These are phyloP conservation scores for Aythya baeri DNA, from an alignment of 2,113 vertebrate genomes.

Conservation along the genomic window DNA sequence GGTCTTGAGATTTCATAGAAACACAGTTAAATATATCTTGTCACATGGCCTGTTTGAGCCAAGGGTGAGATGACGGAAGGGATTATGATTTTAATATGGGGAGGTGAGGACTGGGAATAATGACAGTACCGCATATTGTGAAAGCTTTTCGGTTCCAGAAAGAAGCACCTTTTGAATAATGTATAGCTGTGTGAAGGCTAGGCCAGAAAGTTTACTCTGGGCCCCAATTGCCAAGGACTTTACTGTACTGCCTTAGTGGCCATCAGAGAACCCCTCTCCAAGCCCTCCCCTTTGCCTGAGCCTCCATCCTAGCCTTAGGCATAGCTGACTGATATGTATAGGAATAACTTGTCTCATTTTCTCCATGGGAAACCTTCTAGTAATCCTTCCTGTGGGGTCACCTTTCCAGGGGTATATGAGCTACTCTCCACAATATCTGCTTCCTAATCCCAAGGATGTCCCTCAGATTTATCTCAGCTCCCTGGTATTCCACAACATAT, in stretches of 20 bases:
- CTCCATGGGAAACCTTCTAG: background rate
- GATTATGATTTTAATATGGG: background rate
- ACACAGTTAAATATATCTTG: constrained; percentile 14
- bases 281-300: background rate
- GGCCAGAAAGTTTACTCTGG: background rate
- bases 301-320: background rate
- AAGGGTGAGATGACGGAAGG: background rate
- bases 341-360: background rate
- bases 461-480: background rate
- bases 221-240: background rate
- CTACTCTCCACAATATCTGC: background rate
- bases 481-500: background rate
- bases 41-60: background rate
- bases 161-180: background rate
- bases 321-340: background rate
- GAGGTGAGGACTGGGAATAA: background rate
- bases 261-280: background rate
- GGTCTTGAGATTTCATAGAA: constrained; percentile 13
- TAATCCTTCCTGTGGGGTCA: background rate
- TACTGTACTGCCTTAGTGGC: background rate
- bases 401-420: background rate
- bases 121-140: background rate
- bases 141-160: background rate
- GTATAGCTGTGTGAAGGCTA: background rate
- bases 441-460: background rate